These are phyloP conservation scores for Hystrix cristata DNA, from an alignment of 2,113 vertebrate species.

Conservation along the genomic window DNA sequence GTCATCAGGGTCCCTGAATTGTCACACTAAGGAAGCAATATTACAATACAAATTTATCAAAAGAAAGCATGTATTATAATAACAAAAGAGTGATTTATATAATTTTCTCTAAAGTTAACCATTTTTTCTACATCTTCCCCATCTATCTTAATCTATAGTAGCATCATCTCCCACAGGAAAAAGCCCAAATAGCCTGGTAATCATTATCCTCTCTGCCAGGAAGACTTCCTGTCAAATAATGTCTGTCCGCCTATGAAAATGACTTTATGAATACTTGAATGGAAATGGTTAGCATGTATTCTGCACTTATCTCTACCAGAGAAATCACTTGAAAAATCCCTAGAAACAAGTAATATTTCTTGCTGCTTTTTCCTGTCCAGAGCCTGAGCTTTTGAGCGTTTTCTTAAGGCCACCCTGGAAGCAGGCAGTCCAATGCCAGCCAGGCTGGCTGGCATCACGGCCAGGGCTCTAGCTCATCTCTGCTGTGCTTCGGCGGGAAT, in stretches of 20 bases:
- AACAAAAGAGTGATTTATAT: not conserved
- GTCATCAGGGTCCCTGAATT: not conserved
- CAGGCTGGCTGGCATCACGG: no score
- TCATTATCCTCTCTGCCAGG: not conserved
- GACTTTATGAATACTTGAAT: not conserved
- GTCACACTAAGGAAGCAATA: not conserved
- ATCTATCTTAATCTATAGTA: not conserved
- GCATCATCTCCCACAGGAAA: not conserved
- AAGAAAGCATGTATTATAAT: not conserved
- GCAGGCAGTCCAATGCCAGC: no score
- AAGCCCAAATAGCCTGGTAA: not conserved
- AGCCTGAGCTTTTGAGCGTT: not conserved
- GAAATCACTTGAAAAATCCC: not conserved
- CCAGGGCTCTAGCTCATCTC: not conserved
- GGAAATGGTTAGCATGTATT: not conserved
- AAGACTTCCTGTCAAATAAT: not conserved
- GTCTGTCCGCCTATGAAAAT: not conserved
- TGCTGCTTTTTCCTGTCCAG: not conserved
- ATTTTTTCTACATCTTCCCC: not conserved
- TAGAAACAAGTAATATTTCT: not conserved
- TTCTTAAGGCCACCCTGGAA: not conserved
- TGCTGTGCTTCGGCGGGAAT: not conserved
- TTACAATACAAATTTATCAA: not conserved
- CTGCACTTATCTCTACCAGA: not conserved
- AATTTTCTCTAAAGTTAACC: not conserved